Evolutionary conservation across 2,888 invertebrate species (phyloP).

Genomic region (Catocala sponsa): DNA sequence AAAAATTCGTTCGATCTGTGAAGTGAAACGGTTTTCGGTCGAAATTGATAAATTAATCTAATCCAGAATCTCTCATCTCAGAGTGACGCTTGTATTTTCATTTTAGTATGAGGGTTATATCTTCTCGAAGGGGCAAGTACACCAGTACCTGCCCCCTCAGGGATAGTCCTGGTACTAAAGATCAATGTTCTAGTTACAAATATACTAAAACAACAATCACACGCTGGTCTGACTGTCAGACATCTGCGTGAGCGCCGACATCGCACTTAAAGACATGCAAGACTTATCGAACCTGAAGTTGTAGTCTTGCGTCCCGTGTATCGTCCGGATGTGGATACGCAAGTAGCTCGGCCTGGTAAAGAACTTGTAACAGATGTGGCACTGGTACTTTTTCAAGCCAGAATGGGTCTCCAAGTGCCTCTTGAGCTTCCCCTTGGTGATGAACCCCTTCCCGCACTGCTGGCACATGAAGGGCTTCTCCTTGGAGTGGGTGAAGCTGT

Average conservation of each 20-base stretch:
- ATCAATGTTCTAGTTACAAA: too few relatives aligned
- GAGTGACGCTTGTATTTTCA: too few relatives aligned
- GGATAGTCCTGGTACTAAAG: too few relatives aligned
- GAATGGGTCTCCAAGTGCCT: constrained; percentile 79
- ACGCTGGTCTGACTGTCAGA: constrained; percentile 31
- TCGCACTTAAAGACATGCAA: neutral
- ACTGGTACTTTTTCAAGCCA: constrained; percentile 80
- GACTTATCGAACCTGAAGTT: constrained; percentile 42
- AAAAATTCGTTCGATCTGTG: too few relatives aligned
- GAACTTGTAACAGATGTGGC: constrained; percentile 82
- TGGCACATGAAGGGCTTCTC: constrained; percentile 82
- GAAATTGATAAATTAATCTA: too few relatives aligned
- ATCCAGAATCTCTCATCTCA: too few relatives aligned
- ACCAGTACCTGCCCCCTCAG: too few relatives aligned
- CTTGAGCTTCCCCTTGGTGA: constrained; percentile 80
- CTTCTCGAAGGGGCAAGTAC: too few relatives aligned
- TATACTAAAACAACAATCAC: neutral
- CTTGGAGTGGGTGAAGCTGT: constrained; percentile 80
- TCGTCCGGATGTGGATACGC: constrained; percentile 78
- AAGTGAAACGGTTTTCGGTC: too few relatives aligned
- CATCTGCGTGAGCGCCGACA: constrained; percentile 17
- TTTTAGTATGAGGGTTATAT: too few relatives aligned
- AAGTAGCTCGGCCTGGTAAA: constrained; percentile 80
- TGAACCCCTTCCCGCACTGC: constrained; percentile 82
- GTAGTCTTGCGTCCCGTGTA: constrained; percentile 80